phyloP scores from a whole-genome alignment of 2,797 vertebrate species.

The Adelosebastes latens region DNA sequence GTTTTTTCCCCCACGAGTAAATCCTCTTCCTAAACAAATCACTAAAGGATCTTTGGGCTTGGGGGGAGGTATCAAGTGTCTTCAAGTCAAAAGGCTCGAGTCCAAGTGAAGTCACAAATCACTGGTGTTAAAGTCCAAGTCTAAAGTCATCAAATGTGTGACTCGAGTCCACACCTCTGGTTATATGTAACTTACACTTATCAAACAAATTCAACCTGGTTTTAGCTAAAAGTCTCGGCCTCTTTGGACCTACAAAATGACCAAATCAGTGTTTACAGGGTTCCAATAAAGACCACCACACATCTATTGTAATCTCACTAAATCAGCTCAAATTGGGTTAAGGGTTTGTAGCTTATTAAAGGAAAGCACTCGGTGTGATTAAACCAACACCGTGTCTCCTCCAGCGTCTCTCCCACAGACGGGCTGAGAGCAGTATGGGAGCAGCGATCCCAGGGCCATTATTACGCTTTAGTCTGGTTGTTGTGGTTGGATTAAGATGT shows the following conservation, averaged over 20 bases:
- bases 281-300: conserved; percentile 13
- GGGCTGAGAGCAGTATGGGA: conserved; percentile 36
- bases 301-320: not conserved
- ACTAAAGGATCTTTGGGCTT: too few relatives aligned
- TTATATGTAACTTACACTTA: not conserved
- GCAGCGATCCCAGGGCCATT: conserved; percentile 50
- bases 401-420: conserved; percentile 28
- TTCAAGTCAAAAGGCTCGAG: too few relatives aligned
- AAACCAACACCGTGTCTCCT: conserved; percentile 25
- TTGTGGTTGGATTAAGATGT: conserved; percentile 84
- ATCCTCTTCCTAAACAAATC: too few relatives aligned
- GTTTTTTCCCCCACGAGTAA: too few relatives aligned
- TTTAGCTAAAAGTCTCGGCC: not conserved
- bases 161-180: not conserved
- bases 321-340: conserved; percentile 27
- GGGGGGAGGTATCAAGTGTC: too few relatives aligned
- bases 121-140: not conserved
- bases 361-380: conserved; percentile 30
- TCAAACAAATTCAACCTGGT: not conserved
- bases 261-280: conserved; percentile 25
- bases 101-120: not conserved
- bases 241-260: not conserved
- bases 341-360: conserved; percentile 44
- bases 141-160: not conserved
- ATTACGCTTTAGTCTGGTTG: conserved; percentile 68